Conservation (phyloP, 2,113 vertebrate genomes). For the Galbula dea region DNA sequence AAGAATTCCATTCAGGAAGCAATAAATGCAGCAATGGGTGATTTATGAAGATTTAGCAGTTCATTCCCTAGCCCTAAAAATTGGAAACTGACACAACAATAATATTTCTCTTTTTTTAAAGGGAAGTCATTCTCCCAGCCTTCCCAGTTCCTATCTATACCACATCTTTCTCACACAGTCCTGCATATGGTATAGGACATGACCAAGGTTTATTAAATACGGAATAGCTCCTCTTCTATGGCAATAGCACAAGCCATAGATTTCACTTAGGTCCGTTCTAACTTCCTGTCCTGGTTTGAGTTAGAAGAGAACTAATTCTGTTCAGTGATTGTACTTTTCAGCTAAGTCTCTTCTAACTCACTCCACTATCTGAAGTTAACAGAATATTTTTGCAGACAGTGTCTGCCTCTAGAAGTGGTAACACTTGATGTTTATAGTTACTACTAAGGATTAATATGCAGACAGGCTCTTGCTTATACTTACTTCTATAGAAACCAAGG, state of each 20-base stretch:
- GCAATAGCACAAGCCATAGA: fast-evolving
- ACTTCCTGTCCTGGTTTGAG: not conserved
- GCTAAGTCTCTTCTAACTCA: too few relatives aligned
- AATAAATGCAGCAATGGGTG: conserved; percentile 34
- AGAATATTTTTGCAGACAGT: too few relatives aligned
- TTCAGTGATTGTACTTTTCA: too few relatives aligned
- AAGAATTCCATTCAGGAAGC: conserved; percentile 45
- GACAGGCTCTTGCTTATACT: too few relatives aligned
- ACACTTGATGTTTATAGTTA: too few relatives aligned
- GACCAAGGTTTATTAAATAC: not conserved
- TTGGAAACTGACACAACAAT: conserved; percentile 36
- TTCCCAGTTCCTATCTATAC: conserved; percentile 10
- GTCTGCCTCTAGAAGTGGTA: too few relatives aligned
- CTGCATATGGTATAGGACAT: not conserved
- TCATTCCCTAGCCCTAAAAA: conserved; percentile 22
- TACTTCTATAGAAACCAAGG: too few relatives aligned
- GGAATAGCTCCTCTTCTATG: not conserved
- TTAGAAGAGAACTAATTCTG: too few relatives aligned
- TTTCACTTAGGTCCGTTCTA: not conserved
- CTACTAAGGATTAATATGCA: too few relatives aligned
- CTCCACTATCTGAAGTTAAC: too few relatives aligned
- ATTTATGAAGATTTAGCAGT: conserved; percentile 29
- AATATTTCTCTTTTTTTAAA: conserved; percentile 6
- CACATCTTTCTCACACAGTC: conserved; percentile 9
- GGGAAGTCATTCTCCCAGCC: not conserved